A percentile compares a stretch with the other conserved stretches of the same genome.
Evolutionary conservation across 2,113 vertebrate genomes (phyloP).

Genomic region (Cyrtonyx montezumae): DNA sequence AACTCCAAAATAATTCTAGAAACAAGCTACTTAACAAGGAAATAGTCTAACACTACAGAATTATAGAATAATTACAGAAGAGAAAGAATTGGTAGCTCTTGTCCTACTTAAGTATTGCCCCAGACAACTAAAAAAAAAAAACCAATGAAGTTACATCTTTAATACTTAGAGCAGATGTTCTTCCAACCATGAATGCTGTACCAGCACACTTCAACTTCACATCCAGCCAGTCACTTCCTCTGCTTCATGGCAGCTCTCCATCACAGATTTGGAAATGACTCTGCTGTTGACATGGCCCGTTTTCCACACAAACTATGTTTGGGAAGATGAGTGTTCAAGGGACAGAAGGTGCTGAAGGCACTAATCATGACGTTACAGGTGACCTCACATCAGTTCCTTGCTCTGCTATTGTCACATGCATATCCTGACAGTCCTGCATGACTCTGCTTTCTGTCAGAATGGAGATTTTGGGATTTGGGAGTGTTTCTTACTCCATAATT

Average conservation of each 20-base stretch:
- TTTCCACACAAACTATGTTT: background rate
- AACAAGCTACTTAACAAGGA: background rate
- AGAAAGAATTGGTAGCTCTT: too few relatives aligned
- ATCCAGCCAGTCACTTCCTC: background rate
- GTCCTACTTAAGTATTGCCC: too few relatives aligned
- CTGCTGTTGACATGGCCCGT: background rate
- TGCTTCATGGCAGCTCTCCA: background rate
- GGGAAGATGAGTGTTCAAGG: background rate
- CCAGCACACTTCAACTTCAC: background rate
- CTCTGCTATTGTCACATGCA: background rate
- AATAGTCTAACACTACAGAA: background rate
- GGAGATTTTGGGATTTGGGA: background rate
- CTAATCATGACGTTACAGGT: background rate
- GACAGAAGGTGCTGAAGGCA: background rate
- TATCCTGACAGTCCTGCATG: background rate
- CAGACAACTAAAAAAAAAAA: background rate
- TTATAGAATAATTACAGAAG: background rate
- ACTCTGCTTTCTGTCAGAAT: background rate
- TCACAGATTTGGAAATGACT: background rate
- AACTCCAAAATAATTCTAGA: background rate
- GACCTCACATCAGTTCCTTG: background rate
- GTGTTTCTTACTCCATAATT: background rate
- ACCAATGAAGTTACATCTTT: background rate
- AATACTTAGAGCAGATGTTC: background rate
- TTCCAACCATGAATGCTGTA: background rate